Evolutionary conservation across 2,888 invertebrate genomes (phyloP).

Genomic region (Cheilosia vernalis): DNA sequence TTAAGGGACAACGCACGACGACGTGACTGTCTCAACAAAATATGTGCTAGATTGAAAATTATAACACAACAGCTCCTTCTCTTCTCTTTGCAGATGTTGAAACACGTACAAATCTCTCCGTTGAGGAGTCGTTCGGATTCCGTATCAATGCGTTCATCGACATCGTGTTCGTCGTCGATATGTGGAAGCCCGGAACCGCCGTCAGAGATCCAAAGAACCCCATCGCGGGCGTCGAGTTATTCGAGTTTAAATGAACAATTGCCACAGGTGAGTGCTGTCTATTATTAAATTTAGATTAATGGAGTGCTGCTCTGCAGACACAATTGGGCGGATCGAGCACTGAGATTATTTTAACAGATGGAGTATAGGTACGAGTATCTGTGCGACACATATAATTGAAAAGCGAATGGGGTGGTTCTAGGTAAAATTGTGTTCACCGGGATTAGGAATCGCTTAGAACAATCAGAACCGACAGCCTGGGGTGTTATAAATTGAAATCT

Average conservation of each 20-base stretch:
- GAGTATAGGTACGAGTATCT: not conserved
- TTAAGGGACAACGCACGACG: not conserved
- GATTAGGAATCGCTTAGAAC: not conserved
- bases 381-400: conserved; percentile 14
- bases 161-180: conserved; percentile 86
- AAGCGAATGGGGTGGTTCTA: not conserved
- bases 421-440: not conserved
- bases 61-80: conserved; percentile 19
- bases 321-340: not conserved
- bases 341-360: not conserved
- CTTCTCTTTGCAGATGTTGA: conserved; percentile 88
- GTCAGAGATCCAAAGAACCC: conserved; percentile 85
- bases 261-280: conserved; percentile 83
- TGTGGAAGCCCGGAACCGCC: conserved; percentile 88
- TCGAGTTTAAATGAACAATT: conserved; percentile 86
- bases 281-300: conserved; percentile 24
- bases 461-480: conserved; percentile 2
- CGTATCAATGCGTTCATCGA: conserved; percentile 90
- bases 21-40: conserved; percentile 17
- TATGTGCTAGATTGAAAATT: not conserved
- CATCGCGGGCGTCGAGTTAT: conserved; percentile 88
- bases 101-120: conserved; percentile 95
- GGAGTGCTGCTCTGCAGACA: not conserved
- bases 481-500: conserved; percentile 5
- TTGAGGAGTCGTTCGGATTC: conserved; percentile 93